Conservation (phyloP, 2,113 vertebrate species). For the Scomber japonicus region DNA sequence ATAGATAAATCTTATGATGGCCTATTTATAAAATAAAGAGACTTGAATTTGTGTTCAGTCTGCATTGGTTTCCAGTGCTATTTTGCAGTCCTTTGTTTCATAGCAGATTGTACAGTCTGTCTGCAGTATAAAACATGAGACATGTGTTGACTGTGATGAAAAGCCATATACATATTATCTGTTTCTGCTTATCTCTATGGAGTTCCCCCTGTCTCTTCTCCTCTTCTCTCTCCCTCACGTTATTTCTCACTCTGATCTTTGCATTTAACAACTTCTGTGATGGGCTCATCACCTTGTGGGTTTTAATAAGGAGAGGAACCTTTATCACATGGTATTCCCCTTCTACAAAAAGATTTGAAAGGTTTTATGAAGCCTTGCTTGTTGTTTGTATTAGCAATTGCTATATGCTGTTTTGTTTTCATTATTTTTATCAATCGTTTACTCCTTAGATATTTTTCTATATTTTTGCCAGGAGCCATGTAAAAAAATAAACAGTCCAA, state of each 20-base stretch:
- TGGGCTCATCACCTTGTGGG: neutral
- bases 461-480: too few species aligned
- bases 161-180: neutral
- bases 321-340: neutral
- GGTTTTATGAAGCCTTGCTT: neutral
- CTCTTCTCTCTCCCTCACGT: neutral
- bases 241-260: neutral
- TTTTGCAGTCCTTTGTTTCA: neutral
- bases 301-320: too few species aligned
- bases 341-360: neutral
- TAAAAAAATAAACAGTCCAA: too few species aligned
- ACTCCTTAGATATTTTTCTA: too few species aligned
- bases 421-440: too few species aligned
- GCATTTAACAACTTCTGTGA: neutral
- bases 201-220: neutral
- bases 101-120: neutral
- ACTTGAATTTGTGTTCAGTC: neutral
- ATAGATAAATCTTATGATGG: neutral
- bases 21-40: slow-evolving; percentile 30
- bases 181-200: neutral
- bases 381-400: too few species aligned
- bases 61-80: neutral
- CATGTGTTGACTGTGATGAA: too few species aligned
- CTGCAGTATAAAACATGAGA: too few species aligned
- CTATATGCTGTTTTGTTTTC: too few species aligned